Evolutionary conservation across 2,113 vertebrate species (phyloP).

Genomic region (Callithrix jacchus): DNA sequence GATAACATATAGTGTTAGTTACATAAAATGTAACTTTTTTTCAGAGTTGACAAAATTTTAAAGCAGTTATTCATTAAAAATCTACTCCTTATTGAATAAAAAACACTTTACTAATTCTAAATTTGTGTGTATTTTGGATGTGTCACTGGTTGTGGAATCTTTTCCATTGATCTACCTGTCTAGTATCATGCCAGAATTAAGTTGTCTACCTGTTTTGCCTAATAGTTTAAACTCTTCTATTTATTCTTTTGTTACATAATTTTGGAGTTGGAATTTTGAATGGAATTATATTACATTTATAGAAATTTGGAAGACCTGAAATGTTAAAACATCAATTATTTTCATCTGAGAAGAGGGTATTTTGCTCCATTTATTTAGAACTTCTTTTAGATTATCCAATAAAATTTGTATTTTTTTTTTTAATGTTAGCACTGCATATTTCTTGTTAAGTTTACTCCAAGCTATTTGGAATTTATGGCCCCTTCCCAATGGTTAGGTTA

Average conservation of each 20-base stretch:
- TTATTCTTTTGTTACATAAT: not conserved
- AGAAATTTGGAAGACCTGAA: not conserved
- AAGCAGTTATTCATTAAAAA: slow-evolving; percentile 1
- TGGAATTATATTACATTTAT: not conserved
- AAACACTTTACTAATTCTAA: not conserved
- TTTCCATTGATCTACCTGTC: not conserved
- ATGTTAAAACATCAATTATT: not conserved
- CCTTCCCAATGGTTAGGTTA: not conserved
- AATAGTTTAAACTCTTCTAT: not conserved
- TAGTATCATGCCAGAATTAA: not conserved
- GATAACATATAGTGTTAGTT: not conserved
- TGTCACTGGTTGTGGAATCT: not conserved
- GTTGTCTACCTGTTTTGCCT: not conserved
- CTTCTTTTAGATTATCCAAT: not conserved
- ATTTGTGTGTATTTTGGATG: not conserved
- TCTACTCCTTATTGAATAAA: not conserved
- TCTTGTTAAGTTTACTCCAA: not conserved
- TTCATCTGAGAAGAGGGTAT: not conserved
- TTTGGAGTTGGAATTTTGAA: slow-evolving; percentile 9
- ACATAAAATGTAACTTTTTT: slow-evolving; percentile 1
- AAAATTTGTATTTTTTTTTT: slow-evolving; percentile 22
- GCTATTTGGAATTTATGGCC: slow-evolving; percentile 38
- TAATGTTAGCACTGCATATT: not conserved
- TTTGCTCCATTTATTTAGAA: not conserved
- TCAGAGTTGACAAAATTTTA: not conserved